Percentiles rank a stretch among this genome's conserved stretches.
These are phyloP conservation scores for Phyllostomus discolor DNA, from an alignment of 2,113 vertebrate species.

Conservation along the genomic window DNA sequence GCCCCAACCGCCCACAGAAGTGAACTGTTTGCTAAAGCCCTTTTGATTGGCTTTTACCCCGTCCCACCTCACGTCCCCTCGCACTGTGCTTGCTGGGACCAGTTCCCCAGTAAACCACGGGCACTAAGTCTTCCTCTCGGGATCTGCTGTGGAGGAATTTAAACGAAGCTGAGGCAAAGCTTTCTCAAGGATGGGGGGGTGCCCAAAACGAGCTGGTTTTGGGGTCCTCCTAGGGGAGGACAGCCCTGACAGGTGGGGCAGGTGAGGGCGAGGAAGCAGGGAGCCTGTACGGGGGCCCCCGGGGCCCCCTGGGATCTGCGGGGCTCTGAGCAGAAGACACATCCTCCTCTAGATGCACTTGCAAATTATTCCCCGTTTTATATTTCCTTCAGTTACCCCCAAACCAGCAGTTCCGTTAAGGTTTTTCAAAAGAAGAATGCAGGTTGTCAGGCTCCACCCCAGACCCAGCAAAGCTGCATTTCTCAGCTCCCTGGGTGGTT, in stretches of 20 bases:
- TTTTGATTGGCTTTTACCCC: neutral
- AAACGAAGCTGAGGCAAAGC: neutral
- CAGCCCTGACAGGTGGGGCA: neutral
- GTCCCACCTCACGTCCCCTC: neutral
- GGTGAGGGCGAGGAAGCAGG: neutral
- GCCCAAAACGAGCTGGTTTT: accelerated
- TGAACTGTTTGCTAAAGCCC: neutral
- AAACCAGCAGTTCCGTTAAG: neutral
- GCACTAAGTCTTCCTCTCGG: neutral
- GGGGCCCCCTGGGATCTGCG: neutral
- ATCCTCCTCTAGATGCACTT: neutral
- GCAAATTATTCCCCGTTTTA: neutral
- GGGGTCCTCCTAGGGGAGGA: neutral
- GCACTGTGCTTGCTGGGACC: neutral
- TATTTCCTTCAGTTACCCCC: neutral
- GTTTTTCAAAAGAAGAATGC: neutral
- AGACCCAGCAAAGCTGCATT: neutral
- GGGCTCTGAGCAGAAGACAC: neutral
- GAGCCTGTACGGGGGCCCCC: neutral
- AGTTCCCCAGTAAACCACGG: neutral
- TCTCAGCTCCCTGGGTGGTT: neutral
- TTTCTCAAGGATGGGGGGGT: neutral
- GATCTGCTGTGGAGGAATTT: too few species aligned
- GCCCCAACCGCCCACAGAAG: neutral
- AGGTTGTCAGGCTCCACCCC: neutral